phyloP scores from a whole-genome alignment of 2,113 vertebrate species.

The Paraplagusia blochii region DNA sequence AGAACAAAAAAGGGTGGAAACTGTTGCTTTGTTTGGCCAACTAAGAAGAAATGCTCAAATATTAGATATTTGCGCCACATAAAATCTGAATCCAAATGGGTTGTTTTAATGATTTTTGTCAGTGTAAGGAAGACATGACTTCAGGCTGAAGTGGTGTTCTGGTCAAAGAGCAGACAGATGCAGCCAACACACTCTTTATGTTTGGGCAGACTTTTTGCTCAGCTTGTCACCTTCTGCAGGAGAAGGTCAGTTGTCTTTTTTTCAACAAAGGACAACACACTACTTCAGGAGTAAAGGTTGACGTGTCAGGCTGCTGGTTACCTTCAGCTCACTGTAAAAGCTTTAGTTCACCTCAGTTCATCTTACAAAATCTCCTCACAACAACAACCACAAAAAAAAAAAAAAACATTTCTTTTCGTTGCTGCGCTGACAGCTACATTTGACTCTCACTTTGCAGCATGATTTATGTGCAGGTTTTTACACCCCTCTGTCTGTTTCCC shows the following conservation, averaged over 20 bases:
- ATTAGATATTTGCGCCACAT: not conserved
- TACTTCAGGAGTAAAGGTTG: constrained; percentile 21
- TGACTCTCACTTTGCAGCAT: not conserved
- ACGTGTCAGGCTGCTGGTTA: constrained; percentile 20
- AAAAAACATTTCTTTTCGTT: not conserved
- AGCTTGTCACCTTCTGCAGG: constrained; percentile 1
- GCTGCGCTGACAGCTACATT: not conserved
- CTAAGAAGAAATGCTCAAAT: not conserved
- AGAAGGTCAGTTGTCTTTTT: constrained; percentile 21
- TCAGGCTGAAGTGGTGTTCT: not conserved
- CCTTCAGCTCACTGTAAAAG: constrained; percentile 4
- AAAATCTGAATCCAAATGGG: not conserved
- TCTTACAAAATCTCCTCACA: not conserved
- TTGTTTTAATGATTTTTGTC: not conserved
- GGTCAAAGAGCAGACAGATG: constrained; percentile 15
- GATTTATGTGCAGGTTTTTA: constrained; percentile 3
- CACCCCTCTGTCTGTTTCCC: not conserved
- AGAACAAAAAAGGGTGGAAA: constrained; percentile 9
- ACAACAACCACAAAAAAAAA: too few relatives aligned
- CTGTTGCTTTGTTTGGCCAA: too few relatives aligned
- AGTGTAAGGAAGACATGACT: not conserved
- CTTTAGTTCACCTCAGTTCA: not conserved
- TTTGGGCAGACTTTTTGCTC: not conserved
- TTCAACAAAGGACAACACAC: not conserved
- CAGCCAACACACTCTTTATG: not conserved